These are phyloP conservation scores for Sphyrna mokarran DNA, from an alignment of 2,113 vertebrate genomes.

Conservation along the genomic window DNA sequence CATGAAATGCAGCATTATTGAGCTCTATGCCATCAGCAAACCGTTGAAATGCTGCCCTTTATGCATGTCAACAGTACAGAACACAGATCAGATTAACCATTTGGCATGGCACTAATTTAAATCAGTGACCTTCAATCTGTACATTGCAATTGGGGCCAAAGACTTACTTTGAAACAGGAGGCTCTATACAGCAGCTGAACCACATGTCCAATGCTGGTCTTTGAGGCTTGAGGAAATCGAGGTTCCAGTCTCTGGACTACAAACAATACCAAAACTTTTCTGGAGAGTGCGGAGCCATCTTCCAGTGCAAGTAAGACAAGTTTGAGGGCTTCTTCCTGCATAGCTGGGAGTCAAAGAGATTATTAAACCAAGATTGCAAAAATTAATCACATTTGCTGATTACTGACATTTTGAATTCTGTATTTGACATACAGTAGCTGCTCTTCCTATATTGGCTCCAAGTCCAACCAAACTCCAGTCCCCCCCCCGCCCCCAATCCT, in stretches of 20 bases:
- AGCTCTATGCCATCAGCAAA: background rate
- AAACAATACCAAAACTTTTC: slow-evolving; percentile 95
- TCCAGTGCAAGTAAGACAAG: slow-evolving; percentile 90
- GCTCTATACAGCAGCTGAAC: slow-evolving; percentile 96
- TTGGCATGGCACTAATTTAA: background rate
- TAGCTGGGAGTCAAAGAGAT: slow-evolving; percentile 62
- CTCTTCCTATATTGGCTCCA: background rate
- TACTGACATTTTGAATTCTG: background rate
- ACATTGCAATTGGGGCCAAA: background rate
- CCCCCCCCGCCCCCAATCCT: background rate
- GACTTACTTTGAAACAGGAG: slow-evolving; percentile 87
- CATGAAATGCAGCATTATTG: background rate
- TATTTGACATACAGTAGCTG: no score
- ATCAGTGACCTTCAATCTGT: background rate
- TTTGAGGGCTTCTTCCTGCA: slow-evolving; percentile 96
- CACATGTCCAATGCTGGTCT: slow-evolving; percentile 97
- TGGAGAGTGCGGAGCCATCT: slow-evolving; percentile 89
- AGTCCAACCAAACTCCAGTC: background rate
- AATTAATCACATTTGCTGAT: background rate
- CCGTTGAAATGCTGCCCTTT: background rate
- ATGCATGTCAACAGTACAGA: background rate
- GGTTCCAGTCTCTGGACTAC: slow-evolving; percentile 95
- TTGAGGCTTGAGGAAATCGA: slow-evolving; percentile 92
- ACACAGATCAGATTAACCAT: background rate
- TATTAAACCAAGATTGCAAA: background rate